These are phyloP conservation scores for Struthidea cinerea DNA, from an alignment of 2,113 vertebrate species.

Conservation along the genomic window DNA sequence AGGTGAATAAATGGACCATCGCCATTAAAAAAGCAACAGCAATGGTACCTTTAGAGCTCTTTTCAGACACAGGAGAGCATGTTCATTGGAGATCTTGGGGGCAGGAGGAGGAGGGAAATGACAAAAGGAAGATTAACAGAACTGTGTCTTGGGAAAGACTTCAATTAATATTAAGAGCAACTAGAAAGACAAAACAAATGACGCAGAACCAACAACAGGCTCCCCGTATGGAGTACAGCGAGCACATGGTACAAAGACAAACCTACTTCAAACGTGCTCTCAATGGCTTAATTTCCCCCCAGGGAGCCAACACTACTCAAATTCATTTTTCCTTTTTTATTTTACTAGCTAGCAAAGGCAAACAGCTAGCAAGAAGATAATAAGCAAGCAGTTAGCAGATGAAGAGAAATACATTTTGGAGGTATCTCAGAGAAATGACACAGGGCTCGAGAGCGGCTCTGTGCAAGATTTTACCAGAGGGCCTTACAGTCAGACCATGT, in stretches of 20 bases:
- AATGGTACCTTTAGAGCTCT: not conserved
- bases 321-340: constrained; percentile 2
- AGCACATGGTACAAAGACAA: not conserved
- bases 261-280: not conserved
- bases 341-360: constrained; percentile 27
- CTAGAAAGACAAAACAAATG: constrained; percentile 34
- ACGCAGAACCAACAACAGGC: constrained; percentile 12
- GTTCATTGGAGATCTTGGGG: not conserved
- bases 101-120: not conserved
- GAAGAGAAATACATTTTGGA: not conserved
- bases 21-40: not conserved
- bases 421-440: not conserved
- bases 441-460: not conserved
- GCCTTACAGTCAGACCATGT: not conserved
- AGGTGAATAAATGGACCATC: not conserved
- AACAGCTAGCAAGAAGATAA: constrained; percentile 26
- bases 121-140: constrained; percentile 33
- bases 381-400: constrained; percentile 11
- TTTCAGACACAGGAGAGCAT: not conserved
- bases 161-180: constrained; percentile 54
- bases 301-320: not conserved
- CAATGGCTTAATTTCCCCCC: constrained; percentile 24
- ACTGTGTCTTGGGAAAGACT: constrained; percentile 28
- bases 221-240: not conserved
- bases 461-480: not conserved